Conservation (phyloP, 2,888 invertebrate species). For the Epinotia bilunana region DNA sequence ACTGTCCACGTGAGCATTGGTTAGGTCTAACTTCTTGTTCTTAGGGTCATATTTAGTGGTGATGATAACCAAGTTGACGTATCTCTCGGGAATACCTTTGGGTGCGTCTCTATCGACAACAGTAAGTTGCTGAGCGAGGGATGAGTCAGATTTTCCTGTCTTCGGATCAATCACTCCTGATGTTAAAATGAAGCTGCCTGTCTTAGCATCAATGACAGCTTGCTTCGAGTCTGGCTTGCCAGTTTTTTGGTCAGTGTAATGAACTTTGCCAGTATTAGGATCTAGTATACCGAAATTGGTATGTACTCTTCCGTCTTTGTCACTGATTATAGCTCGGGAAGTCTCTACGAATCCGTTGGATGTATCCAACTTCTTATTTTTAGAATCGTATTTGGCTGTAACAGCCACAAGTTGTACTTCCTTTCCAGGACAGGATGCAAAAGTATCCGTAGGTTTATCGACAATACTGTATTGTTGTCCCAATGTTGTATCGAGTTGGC, state of each 20-base stretch:
- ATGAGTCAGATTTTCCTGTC: conserved; percentile 86
- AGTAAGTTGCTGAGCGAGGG: conserved; percentile 83
- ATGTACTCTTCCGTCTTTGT: conserved; percentile 89
- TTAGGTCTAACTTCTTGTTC: conserved; percentile 77
- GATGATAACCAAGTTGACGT: conserved; percentile 79
- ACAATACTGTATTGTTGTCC: conserved; percentile 86
- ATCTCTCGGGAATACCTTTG: conserved; percentile 77
- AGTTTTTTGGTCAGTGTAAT: conserved; percentile 85
- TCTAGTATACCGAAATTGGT: conserved; percentile 86
- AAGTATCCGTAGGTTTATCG: conserved; percentile 83
- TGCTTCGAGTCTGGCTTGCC: conserved; percentile 86
- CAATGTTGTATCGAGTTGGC: conserved; percentile 81
- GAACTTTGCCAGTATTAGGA: conserved; percentile 83
- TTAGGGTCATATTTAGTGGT: conserved; percentile 86
- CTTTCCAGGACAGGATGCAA: conserved; percentile 71
- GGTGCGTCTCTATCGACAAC: conserved; percentile 78
- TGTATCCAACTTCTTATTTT: conserved; percentile 84
- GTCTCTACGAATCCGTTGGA: conserved; percentile 83
- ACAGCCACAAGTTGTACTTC: conserved; percentile 85
- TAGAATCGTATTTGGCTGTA: conserved; percentile 85
- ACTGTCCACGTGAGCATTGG: conserved; percentile 78
- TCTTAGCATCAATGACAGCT: conserved; percentile 82
- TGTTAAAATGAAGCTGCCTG: conserved; percentile 84
- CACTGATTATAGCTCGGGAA: conserved; percentile 85
- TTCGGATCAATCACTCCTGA: conserved; percentile 86